Base-by-base conservation (phyloP, 1,140 invertebrate genomes). In the Coptotermes formosanus region DNA sequence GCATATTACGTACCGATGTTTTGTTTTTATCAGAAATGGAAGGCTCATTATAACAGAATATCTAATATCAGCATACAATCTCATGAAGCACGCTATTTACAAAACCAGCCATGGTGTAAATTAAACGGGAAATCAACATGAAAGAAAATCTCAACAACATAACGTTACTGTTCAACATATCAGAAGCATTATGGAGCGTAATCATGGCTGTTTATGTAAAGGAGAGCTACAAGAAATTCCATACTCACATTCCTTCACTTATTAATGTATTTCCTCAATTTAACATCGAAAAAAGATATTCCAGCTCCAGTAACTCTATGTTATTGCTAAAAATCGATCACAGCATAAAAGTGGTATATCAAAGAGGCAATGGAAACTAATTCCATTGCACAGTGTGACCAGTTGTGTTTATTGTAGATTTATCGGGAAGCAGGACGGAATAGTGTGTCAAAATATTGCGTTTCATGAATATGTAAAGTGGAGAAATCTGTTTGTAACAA, bases 21-120 rank as follows among this genome's bases (percentile, higher is more conserved):
- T n/a, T 75, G n/a, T 75, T 75, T 75, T 9, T 4, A 75, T 75
- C 64, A 75, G 64, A n/a, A 75, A 75, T 7, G 2, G 64, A 75
- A 75, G 64, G 64, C 64, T 11, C 64, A 30, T 75, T 30, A 75
- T n/a, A 75, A 30, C n/a, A 30, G 25, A n/a, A 30, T 25, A 14
- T 30, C n/a, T 75, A 75, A 75, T 75, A 75, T 75, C 64, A 75
- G 64, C n/a, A 75, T 30, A 75, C 64, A 75, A 75, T 75, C 64
- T 30, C 64, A 75, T 7, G 64, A 30, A 7, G 30, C n/a, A 14
- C 64, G 64, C 64, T 30, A 75, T 75, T 75, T 75, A 75, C 64
- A 75, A 30, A 75, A 75, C 64, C 64, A 75, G 64, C 64, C 64
- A 75, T 55, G 52, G 52, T 19, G 4, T 55, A 19, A 21, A 55